Conservation (phyloP, 2,113 vertebrate genomes). For the Ceuthmochares aereus region DNA sequence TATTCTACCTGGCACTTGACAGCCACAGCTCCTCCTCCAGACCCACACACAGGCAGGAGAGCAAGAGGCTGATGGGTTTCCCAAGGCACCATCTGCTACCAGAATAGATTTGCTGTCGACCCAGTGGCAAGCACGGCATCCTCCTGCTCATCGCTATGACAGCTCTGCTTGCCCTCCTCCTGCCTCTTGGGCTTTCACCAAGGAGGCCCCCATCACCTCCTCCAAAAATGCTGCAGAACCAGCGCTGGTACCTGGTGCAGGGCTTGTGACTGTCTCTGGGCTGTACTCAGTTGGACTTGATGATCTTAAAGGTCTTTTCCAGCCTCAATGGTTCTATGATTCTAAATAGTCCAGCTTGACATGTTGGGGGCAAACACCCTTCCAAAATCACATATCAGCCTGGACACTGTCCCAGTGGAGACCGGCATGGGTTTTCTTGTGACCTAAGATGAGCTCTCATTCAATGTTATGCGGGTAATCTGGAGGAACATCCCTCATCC, state of each 20-base stretch:
- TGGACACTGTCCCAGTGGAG: background rate
- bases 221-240: background rate
- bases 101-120: background rate
- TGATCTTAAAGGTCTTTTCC: background rate
- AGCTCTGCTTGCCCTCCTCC: background rate
- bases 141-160: background rate
- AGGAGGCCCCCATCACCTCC: rapidly evolving
- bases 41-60: background rate
- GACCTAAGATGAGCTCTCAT: background rate
- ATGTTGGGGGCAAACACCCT: background rate
- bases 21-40: background rate
- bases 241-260: rapidly evolving
- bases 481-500: rapidly evolving
- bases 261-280: background rate
- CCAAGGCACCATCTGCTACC: background rate
- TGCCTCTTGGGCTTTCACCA: background rate
- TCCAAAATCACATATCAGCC: background rate
- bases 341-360: background rate
- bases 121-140: rapidly evolving
- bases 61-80: background rate
- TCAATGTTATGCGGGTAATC: background rate
- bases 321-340: background rate
- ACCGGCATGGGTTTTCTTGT: background rate
- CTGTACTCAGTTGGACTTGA: background rate
- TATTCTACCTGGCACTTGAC: background rate